Conservation (phyloP, 2,113 vertebrate genomes). For the Connochaetes taurinus region DNA sequence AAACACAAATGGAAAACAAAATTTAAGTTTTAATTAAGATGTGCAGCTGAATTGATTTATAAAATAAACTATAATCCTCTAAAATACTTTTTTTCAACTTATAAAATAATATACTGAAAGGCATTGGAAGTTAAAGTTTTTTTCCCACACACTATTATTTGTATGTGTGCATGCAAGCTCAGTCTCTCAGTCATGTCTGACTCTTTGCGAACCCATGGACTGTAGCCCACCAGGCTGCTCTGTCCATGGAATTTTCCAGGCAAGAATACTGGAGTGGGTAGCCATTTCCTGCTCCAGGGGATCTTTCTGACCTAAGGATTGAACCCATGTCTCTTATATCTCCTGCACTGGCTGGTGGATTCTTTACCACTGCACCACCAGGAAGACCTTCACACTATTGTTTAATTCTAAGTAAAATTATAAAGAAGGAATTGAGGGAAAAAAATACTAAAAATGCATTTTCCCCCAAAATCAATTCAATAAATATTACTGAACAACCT, state of each 20-base stretch:
- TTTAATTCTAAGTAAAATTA: slow-evolving; percentile 15
- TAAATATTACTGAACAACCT: not conserved
- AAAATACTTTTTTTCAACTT: not conserved
- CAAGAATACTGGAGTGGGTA: not conserved
- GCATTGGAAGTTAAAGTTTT: not conserved
- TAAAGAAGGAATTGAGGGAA: not conserved
- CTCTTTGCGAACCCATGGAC: not conserved
- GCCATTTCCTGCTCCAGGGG: not conserved
- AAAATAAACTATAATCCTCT: slow-evolving; percentile 14
- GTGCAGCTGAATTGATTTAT: not conserved
- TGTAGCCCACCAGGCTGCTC: not conserved
- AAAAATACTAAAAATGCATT: not conserved
- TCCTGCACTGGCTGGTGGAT: not conserved
- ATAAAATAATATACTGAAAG: not conserved
- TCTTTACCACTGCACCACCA: not conserved
- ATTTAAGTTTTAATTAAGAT: not conserved
- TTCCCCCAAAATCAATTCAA: not conserved
- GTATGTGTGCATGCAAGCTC: not conserved
- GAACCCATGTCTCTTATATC: not conserved
- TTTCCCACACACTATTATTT: not conserved
- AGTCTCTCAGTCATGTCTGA: not conserved
- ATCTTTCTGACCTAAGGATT: not conserved
- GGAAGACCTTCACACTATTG: not conserved
- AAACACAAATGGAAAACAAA: not conserved
- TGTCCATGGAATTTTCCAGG: not conserved